Conservation (phyloP, 1,140 invertebrate genomes). For the Rhynchophorus ferrugineus region DNA sequence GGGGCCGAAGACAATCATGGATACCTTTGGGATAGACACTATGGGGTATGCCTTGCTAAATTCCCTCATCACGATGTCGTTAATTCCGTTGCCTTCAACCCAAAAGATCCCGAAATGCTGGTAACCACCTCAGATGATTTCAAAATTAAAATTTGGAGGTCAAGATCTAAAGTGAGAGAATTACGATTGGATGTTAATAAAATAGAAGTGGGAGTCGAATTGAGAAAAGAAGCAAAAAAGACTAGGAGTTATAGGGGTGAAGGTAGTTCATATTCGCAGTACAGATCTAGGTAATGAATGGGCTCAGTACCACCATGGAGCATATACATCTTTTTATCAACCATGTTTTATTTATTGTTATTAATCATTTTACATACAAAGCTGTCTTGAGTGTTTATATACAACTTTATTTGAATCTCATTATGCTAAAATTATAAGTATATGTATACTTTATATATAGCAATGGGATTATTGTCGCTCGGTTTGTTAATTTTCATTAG, state of each 20-base stretch:
- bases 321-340: too few relatives aligned
- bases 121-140: conserved; percentile 83
- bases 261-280: conserved; percentile 5
- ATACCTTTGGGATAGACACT: conserved; percentile 82
- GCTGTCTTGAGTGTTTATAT: too few relatives aligned
- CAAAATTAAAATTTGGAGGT: conserved; percentile 68
- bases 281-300: conserved; percentile 14
- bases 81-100: conserved; percentile 83
- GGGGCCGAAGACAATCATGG: conserved; percentile 82
- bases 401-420: too few relatives aligned
- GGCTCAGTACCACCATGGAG: too few relatives aligned
- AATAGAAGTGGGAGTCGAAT: conserved; percentile 32
- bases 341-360: too few relatives aligned
- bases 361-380: too few relatives aligned
- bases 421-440: too few relatives aligned
- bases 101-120: conserved; percentile 71
- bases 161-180: conserved; percentile 44
- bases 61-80: conserved; percentile 77
- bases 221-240: conserved; percentile 22
- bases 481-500: too few relatives aligned
- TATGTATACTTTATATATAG: too few relatives aligned
- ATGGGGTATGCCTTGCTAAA: conserved; percentile 69
- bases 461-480: too few relatives aligned
- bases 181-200: conserved; percentile 32
- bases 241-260: background rate